Evolutionary conservation across 2,888 invertebrate genomes (phyloP), one percentile per base, ranked within the genome.

Genomic region (Lithophane socia): DNA sequence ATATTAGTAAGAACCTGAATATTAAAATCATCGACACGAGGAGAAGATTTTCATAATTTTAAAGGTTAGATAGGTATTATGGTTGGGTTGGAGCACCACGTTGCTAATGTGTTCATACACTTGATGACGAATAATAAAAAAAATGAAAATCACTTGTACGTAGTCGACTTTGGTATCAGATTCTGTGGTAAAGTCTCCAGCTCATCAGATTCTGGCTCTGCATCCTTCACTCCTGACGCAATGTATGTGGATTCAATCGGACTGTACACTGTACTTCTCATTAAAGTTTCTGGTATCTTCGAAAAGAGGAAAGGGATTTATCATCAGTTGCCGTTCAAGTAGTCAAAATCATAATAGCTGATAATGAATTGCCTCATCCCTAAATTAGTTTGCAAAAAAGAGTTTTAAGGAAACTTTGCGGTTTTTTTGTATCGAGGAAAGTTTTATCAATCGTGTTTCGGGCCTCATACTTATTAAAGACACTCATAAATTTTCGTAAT

Each of bases 271-370:
- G 93, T 94, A 9, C 91, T 91, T 79, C 92, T 94, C 63, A 95
- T 75, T n/a, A 94, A 67, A 3, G 90, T 92, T 87, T 95, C 95
- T 42, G 94, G 93, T 54, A 94, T 73, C 95, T 95, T 73, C 5
- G 78, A 86, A 80, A 54, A 24, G 56, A 69, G 16, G 24, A 74
- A 80, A 60, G 1, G 10, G 2, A 61, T 21, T 52, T 13, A 18
- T 42, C 7, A 47, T 76, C 1, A 63, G 13, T 42, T 58, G 0
- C 4, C 10, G 49, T 18, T 49, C 2, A 37, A 77, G 8, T 13
- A 47, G 12, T 18, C 37, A 10, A 21, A 29, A 73, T 8, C 18
- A 0, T 47, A 71, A 13, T 49, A 13, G 2, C 18, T 68, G 16
- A 37, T 68, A n/a, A 8, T 16, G 3, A 65, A 65, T 44, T 68